Conservation (phyloP, 2,888 invertebrate genomes). For the Leptinotarsa haldemani region DNA sequence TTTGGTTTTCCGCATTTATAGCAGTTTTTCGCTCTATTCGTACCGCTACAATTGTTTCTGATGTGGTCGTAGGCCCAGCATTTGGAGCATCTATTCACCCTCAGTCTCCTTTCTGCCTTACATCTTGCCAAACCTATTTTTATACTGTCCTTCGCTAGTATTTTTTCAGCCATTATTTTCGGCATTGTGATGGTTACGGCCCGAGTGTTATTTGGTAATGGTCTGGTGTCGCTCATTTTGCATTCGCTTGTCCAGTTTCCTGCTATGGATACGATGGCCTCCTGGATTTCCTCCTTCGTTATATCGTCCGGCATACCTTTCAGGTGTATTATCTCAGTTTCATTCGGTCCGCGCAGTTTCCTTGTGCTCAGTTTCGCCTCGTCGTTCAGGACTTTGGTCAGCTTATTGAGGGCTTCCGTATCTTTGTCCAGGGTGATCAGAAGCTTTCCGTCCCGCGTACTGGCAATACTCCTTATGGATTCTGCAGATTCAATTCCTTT, state of each 20-base stretch:
- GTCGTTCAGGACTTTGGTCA: neutral
- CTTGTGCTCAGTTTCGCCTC: neutral
- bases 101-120: neutral
- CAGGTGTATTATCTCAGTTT: neutral
- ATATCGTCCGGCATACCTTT: neutral
- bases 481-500: neutral
- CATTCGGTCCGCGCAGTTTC: neutral
- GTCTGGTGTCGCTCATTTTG: neutral
- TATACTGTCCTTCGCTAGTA: neutral
- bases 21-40: conserved; percentile 14
- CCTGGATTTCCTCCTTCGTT: neutral
- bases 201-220: neutral
- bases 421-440: neutral
- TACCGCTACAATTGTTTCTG: neutral
- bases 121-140: conserved; percentile 22
- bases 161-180: neutral
- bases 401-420: neutral
- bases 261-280: neutral
- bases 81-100: conserved; percentile 1
- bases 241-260: neutral
- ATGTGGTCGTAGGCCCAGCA: conserved; percentile 19
- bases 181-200: neutral
- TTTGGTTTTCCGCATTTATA: conserved; percentile 22
- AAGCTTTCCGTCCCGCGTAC: neutral
- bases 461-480: neutral